Evolutionary conservation across 2,797 vertebrate species (phyloP), one percentile per base, ranked within the genome.

Genomic region (Limnodromus scolopaceus): DNA sequence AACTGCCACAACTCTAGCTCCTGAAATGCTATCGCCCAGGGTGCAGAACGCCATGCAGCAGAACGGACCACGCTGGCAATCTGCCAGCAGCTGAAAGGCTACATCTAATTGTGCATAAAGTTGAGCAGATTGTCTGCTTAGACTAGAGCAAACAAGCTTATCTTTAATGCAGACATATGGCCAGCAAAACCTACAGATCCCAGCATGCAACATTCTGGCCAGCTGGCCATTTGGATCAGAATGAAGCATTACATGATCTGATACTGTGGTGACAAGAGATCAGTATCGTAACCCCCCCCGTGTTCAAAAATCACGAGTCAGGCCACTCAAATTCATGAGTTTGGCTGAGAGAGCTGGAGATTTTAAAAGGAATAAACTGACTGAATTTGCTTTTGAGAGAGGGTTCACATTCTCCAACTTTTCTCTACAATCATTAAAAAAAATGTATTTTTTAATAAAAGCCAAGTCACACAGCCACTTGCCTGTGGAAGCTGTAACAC

Each of bases 141-240:
- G 80, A 94, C 80, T 89, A 82, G 20, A 92, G 87, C 85, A 95
- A 93, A 97, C 80, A 95, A 94, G 95, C 95, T 96, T 96, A 97
- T 97, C 95, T 96, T 90, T 92, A 96, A 95, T 82, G 92, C 77
- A 89, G 95, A 94, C 93, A 96, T 96, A 96, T 91, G 95, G 96
- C 91, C 68, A 96, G 77, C 90, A 96, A 96, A 95, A 93, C 93
- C 96, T 96, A 96, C 93, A 96, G 95, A 88, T 95, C 95, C 91
- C 85, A 93, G 84, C 84, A 91, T 89, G 94, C 95, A 91, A 68
- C 2, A 0, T 88, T 80, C 72, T 81, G 87, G 80, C 94, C 94
- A 96, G 87, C 95, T 97, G 95, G 95, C 87, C 92, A 74, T 92
- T 94, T 95, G 94, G 89, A 92, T 89, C 70, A 79, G 60, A 83